Conservation (phyloP, 1,140 invertebrate species). For the Scaptomyza hsui region DNA sequence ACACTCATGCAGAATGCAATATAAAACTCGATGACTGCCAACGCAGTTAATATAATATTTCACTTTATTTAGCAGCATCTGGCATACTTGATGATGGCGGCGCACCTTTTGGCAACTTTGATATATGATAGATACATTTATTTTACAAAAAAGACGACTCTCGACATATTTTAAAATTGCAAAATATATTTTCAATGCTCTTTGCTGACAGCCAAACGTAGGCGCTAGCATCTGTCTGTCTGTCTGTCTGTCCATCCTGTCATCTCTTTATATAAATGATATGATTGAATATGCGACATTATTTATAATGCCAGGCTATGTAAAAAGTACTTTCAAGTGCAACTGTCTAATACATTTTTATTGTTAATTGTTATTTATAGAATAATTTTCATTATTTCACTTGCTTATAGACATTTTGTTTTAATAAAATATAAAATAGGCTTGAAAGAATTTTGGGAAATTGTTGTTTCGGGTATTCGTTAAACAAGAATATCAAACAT, state of each 20-base stretch:
- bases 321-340: neutral
- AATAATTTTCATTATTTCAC: no score
- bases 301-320: conserved; percentile 19
- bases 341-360: neutral
- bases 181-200: conserved; percentile 8
- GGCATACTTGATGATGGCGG: neutral
- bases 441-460: neutral
- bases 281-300: conserved; percentile 40
- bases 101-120: conserved; percentile 30
- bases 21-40: neutral
- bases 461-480: neutral
- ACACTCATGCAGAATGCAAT: conserved; percentile 2
- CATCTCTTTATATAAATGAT: conserved; percentile 32
- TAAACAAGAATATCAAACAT: conserved; percentile 20
- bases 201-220: conserved; percentile 1
- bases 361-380: no score
- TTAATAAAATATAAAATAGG: no score
- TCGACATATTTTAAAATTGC: conserved; percentile 40
- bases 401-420: no score
- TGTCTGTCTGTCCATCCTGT: conserved; percentile 2
- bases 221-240: conserved; percentile 1
- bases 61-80: conserved; percentile 39
- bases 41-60: conserved; percentile 43
- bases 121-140: conserved; percentile 50
- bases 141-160: neutral